Base-by-base conservation (phyloP, 1,140 invertebrate species). In the Rhagoletis zephyria region DNA sequence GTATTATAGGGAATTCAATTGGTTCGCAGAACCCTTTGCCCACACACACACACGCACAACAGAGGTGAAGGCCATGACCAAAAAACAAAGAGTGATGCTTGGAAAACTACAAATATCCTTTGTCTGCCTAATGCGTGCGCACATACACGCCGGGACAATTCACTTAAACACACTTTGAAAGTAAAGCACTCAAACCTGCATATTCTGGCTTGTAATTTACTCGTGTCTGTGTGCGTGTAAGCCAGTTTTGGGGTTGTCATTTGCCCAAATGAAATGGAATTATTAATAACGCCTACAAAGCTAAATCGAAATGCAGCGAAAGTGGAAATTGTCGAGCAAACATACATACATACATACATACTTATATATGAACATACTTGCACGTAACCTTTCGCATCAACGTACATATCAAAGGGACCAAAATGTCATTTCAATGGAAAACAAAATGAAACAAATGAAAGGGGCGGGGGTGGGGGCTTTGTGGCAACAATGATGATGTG, bases 201-300 rank as follows among this genome's bases (percentile, higher is more conserved):
- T 10, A 56, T 56, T 5, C 51, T 56, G 51, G 51, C 51, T 7
- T 5, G 5, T 56, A 5, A 56, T 56, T 56, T 10, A 7, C 51
- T 56, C 1, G 51, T 56, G 10, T 56, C 10, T 30, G 30, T 30
- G 30, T 56, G 51, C 2, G 51, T 7, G 51, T 56, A 7, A 56
- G 51, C 5, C 51, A 56, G 5, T 56, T 30, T 30, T 56, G 5
- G 51, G 51, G 51, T 56, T 56, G 51, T 56, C 51, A 56, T 56
- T 56, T 56, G 51, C 51, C 42, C 42, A 16, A 48, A 74, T 74
- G 67, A 74, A 74, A 74, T 42, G 67, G 67, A 48, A 74, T 74
- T 74, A 74, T 74, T 74, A 74, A 74, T 74, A 74, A 74, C 14
- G 67, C 67, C 67, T 45, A 45, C 42, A 74, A 48, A 74, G 42